A percentile compares a stretch with the other conserved stretches of the same genome.
These are phyloP conservation scores for Hyaena hyaena DNA, from an alignment of 2,113 vertebrate species.

Conservation along the genomic window DNA sequence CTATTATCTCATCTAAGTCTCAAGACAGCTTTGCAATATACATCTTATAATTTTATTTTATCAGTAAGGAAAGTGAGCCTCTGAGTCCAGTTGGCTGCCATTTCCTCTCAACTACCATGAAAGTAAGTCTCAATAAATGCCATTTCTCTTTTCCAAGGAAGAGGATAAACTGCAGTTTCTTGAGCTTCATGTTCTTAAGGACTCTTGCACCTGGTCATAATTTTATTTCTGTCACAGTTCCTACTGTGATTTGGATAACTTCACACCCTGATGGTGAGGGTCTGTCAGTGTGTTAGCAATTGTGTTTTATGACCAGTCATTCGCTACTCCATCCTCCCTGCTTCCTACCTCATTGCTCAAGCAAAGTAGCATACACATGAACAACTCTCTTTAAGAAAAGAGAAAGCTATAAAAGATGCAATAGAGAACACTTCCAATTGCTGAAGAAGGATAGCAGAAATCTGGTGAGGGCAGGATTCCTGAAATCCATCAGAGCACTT, in stretches of 20 bases:
- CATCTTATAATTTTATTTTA: background rate
- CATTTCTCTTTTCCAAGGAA: background rate
- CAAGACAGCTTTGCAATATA: background rate
- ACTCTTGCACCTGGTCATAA: background rate
- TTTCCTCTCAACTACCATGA: background rate
- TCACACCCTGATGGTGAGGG: background rate
- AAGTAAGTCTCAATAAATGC: background rate
- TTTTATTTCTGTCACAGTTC: background rate
- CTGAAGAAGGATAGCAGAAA: background rate
- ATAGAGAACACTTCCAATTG: background rate
- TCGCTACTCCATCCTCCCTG: background rate
- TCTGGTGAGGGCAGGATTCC: background rate
- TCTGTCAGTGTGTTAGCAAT: background rate
- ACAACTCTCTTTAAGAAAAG: background rate
- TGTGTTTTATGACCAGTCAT: background rate
- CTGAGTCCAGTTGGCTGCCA: background rate
- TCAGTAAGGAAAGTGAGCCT: background rate
- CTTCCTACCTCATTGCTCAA: background rate
- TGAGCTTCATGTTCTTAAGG: background rate
- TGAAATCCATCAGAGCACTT: background rate
- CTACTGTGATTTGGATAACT: background rate
- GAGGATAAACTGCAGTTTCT: background rate
- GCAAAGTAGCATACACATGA: background rate
- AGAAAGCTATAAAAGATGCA: background rate
- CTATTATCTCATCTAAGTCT: background rate